Evolutionary conservation across 2,888 invertebrate genomes (phyloP), one percentile per base, ranked within the genome.

Genomic region (Diabrotica balteata): DNA sequence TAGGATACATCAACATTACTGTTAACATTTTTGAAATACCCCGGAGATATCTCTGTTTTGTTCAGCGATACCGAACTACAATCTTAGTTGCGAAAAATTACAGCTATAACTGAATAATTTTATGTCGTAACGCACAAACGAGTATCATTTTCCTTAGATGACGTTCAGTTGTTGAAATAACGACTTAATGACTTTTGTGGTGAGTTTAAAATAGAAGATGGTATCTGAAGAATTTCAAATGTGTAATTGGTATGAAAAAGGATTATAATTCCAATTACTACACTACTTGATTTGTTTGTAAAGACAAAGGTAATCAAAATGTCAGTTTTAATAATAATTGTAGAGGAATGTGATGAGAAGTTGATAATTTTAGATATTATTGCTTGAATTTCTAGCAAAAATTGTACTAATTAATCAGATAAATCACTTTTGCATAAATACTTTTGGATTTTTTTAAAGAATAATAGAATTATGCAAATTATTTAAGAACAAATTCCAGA

Each of bases 21-120:
- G 43, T 43, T 43, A n/a, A 54, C 59, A 63, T 64, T 57, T 61
- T 68, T 65, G 57, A 65, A 68, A 68, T 68, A 61, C 68, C 61
- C 58, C 49, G 9, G 61, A 66, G 66, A 62, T 55, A 57, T 47
- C 47, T 63, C 45, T 43, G 47, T 63, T 55, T 54, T 45, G 32
- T 49, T 43, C 43, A 43, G 47, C 59, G 49, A 22, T 43, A 9
- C 50, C 46, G 44, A 54, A n/a, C 32, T 7, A 54, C 60, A 44
- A 8, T 52, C 52, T 52, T 52, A 17, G 17, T 53, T 59, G 49
- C 59, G 59, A 59, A 59, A 57, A 59, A 59, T 47, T 10, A n/a
- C 47, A 7, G 43, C 42, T n/a, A n/a, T 32, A 32, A 22, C 22
- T 49, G 47, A 42, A 22, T 47, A 55, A 59, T 59, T 59, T 59